Base-by-base conservation (phyloP, 2,113 vertebrate species). In the Meleagris gallopavo region DNA sequence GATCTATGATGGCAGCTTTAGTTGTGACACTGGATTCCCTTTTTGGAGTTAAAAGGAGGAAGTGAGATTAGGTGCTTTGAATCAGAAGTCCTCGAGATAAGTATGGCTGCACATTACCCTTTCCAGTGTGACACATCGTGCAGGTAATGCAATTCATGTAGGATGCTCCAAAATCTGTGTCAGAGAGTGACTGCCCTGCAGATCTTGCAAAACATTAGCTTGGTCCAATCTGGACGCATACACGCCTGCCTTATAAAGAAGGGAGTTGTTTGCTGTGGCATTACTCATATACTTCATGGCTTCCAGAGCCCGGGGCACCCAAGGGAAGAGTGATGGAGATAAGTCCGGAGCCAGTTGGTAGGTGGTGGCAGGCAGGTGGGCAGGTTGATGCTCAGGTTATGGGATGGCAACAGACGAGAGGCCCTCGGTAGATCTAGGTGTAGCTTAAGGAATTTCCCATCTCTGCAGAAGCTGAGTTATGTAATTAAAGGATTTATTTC, bases 271-370 rank as follows among this genome's bases (percentile, higher is more conserved):
- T 89, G 67, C 55, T 82, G 69, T 54, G 69, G 46, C 38, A 83
- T 96, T 96, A 89, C 79, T 94, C 89, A 94, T 91, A 50, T 80
- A 54, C 72, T 85, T 95, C 72, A 27, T 21, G 62, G 64, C 87
- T 94, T 95, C 89, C 64, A 74, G 55, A 94, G 70, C 80, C 61
- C 72, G n/a, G 34, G 30, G 41, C 0, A 57, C 52, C 80, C 52
- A 34, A 48, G 90, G 86, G 83, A 75, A 89, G 86, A 87, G 52
- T 18, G 48, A 60, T 71, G 61, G 70, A 88, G 79, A 64, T 83
- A 81, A 81, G 38, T 22, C 38, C 0, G 0, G 61, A 86, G 76
- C 32, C 55, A 32, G 43, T 75, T 21, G 40, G 54, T 64, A 55
- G 65, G 73, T 6, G 15, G 75, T 60, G 60, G 30, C 40, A 88